phyloP scores from a whole-genome alignment of 2,113 vertebrate species.

The Todiramphus saurophagus region DNA sequence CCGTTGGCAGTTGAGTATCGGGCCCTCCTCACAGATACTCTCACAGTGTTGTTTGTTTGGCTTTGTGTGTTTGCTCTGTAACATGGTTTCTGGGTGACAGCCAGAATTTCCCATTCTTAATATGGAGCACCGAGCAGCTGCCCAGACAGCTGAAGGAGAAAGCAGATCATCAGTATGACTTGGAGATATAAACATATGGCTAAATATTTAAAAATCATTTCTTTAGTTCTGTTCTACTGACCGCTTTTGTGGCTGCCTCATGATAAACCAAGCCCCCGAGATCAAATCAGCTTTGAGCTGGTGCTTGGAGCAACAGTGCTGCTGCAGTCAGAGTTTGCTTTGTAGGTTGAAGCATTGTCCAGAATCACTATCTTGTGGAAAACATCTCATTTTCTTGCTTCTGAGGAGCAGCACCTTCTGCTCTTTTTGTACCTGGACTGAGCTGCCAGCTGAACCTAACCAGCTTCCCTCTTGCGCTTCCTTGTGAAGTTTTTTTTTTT shows the following conservation, averaged over 20 bases:
- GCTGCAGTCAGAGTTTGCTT: background rate
- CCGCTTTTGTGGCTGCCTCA: background rate
- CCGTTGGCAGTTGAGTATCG: background rate
- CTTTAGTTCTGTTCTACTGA: background rate
- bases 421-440: background rate
- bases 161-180: background rate
- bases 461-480: background rate
- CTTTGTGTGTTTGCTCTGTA: conserved; percentile 6
- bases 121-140: conserved; percentile 3
- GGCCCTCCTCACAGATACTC: background rate
- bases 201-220: background rate
- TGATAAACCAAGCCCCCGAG: background rate
- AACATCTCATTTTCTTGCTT: background rate
- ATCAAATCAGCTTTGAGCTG: background rate
- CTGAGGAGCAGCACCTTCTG: background rate
- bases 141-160: conserved; percentile 13
- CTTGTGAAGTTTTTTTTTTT: conserved; percentile 2
- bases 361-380: background rate
- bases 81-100: background rate
- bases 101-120: conserved; percentile 24
- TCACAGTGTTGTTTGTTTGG: background rate
- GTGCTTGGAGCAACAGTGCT: background rate
- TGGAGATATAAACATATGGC: background rate
- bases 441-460: conserved; percentile 1
- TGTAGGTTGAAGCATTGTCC: background rate